Evolutionary conservation across 2,888 invertebrate species (phyloP).

Genomic region (Stenotaenia linearis): DNA sequence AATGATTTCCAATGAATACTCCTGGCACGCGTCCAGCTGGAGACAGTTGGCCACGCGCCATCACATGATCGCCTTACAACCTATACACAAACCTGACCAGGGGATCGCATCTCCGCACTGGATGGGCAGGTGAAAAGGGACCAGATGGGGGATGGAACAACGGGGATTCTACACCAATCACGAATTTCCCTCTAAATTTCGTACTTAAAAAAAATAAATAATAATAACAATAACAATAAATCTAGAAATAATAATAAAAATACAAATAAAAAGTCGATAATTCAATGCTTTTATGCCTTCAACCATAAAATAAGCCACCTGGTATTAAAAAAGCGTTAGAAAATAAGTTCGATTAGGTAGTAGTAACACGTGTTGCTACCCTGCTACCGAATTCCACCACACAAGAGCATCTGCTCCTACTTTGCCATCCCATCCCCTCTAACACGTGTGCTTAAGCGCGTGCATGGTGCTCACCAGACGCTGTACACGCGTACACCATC

Average conservation of each 20-base stretch:
- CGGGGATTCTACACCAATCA: background rate
- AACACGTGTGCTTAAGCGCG: constrained; percentile 21
- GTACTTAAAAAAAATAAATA: background rate
- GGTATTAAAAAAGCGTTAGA: background rate
- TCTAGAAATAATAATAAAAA: background rate
- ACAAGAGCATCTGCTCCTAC: constrained; percentile 18
- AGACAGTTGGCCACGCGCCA: constrained; percentile 21
- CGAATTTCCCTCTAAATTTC: background rate
- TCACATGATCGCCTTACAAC: constrained; percentile 1
- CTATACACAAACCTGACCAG: constrained; percentile 13
- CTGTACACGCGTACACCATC: constrained; percentile 1
- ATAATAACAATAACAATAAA: background rate
- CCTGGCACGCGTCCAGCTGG: constrained; percentile 10
- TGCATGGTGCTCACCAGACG: constrained; percentile 26
- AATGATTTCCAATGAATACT: background rate
- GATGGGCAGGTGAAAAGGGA: constrained; percentile 20
- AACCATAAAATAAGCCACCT: background rate
- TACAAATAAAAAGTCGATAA: background rate
- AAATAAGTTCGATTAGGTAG: background rate
- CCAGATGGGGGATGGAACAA: background rate
- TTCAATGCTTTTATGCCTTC: too few species aligned
- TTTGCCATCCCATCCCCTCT: constrained; percentile 12
- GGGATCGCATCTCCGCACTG: constrained; percentile 1
- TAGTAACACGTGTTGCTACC: constrained; percentile 3
- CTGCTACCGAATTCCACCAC: constrained; percentile 16